phyloP scores from a whole-genome alignment of 37 sponge, comb jelly and placozoan species.

The Hormiphora californensis region DNA sequence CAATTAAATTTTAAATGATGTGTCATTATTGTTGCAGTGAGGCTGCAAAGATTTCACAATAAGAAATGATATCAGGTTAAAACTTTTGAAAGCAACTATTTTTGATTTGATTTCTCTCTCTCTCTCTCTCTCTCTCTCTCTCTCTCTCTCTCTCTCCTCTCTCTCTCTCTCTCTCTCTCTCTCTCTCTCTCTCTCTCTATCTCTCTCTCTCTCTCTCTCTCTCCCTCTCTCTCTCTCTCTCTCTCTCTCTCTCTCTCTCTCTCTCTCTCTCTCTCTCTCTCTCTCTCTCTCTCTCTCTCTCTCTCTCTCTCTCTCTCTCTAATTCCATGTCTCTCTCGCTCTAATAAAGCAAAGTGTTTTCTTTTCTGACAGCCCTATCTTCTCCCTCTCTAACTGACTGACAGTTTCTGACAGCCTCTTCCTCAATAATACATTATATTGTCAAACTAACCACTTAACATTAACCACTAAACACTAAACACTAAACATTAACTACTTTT shows the following conservation, averaged over 20 bases:
- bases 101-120: too few species aligned
- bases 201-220: too few species aligned
- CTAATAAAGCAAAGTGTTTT: neutral
- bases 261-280: neutral
- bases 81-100: neutral
- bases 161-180: neutral
- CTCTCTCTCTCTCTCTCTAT: too few species aligned
- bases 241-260: neutral
- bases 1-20: too few species aligned
- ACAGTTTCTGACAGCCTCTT: neutral
- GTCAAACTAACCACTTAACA: neutral
- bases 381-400: constrained; percentile 15
- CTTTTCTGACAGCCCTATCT: constrained; percentile 15
- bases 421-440: neutral
- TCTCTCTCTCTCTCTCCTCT: neutral
- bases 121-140: neutral
- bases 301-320: neutral
- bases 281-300: neutral
- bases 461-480: too few species aligned
- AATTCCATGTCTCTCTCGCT: neutral
- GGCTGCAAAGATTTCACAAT: too few species aligned
- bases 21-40: too few species aligned
- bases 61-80: too few species aligned
- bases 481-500: too few species aligned
- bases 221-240: neutral